These are phyloP conservation scores for Macrotrachela quadricornifera DNA, from an alignment of 1,140 invertebrate genomes.

Conservation along the genomic window DNA sequence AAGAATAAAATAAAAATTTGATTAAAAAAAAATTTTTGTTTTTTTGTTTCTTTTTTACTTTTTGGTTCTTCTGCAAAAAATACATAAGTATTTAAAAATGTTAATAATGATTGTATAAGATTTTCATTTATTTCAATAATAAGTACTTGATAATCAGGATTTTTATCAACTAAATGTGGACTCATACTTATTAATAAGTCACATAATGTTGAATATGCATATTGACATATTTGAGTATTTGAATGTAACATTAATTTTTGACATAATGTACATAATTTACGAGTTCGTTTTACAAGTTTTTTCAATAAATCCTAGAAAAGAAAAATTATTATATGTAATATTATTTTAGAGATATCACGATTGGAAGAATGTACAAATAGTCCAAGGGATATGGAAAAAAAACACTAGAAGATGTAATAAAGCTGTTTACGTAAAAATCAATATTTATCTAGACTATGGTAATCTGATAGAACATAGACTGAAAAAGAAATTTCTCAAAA, in stretches of 20 bases:
- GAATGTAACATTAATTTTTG: slow-evolving; percentile 5
- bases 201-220: slow-evolving; percentile 78
- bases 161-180: slow-evolving; percentile 47
- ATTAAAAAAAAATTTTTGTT: neutral
- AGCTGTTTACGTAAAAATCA: too few species aligned
- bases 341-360: too few species aligned
- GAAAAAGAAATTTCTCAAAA: too few species aligned
- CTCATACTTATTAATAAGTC: slow-evolving; percentile 86
- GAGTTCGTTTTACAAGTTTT: neutral
- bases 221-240: slow-evolving; percentile 8
- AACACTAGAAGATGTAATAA: too few species aligned
- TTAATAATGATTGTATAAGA: slow-evolving; percentile 10
- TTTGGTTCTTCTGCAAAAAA: slow-evolving; percentile 40
- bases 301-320: neutral
- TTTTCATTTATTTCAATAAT: slow-evolving; percentile 10
- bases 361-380: too few species aligned
- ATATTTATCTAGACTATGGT: too few species aligned
- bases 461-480: too few species aligned
- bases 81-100: slow-evolving; percentile 45
- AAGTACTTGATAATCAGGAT: slow-evolving; percentile 13
- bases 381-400: too few species aligned
- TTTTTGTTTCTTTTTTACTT: neutral
- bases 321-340: neutral
- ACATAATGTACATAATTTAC: slow-evolving; percentile 10
- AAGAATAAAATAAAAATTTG: slow-evolving; percentile 13